phyloP scores from a whole-genome alignment of 2,113 vertebrate species.

The Sceloporus undulatus region DNA sequence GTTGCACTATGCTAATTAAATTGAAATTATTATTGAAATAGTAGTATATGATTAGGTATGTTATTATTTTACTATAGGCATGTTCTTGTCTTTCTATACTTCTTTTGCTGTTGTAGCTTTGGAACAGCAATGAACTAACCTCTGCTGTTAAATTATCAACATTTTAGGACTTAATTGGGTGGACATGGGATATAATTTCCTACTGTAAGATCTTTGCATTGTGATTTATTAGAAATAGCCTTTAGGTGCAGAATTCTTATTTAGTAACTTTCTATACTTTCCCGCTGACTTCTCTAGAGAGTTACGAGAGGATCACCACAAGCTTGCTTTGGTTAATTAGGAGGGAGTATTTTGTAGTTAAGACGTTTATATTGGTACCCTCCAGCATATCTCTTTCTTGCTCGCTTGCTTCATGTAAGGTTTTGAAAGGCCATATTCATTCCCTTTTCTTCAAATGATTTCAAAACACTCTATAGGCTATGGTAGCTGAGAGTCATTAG shows the following conservation, averaged over 20 bases:
- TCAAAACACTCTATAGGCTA: background rate
- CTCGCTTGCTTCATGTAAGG: background rate
- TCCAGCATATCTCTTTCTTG: background rate
- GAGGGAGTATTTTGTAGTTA: background rate
- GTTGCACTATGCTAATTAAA: constrained; percentile 23
- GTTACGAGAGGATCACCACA: constrained; percentile 16
- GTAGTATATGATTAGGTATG: constrained; percentile 30
- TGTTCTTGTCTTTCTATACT: constrained; percentile 17
- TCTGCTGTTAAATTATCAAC: constrained; percentile 20
- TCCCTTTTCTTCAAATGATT: background rate
- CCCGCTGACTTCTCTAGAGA: constrained; percentile 2
- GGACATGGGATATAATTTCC: constrained; percentile 27
- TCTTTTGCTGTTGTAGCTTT: constrained; percentile 6
- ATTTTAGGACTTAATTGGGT: constrained; percentile 17
- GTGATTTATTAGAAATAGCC: constrained; percentile 20
- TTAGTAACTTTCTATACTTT: constrained; percentile 11
- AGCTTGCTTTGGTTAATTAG: constrained; percentile 27
- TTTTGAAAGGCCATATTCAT: constrained; percentile 16
- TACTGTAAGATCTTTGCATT: constrained; percentile 5
- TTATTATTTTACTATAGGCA: constrained; percentile 36
- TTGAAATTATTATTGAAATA: constrained; percentile 33
- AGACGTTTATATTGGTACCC: constrained; percentile 1
- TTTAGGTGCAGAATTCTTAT: constrained; percentile 23
- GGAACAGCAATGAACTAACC: background rate
- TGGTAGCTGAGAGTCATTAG: background rate